These are phyloP conservation scores for Sphaerophoria rueppellii DNA, from an alignment of 2,888 invertebrate genomes.

Conservation along the genomic window DNA sequence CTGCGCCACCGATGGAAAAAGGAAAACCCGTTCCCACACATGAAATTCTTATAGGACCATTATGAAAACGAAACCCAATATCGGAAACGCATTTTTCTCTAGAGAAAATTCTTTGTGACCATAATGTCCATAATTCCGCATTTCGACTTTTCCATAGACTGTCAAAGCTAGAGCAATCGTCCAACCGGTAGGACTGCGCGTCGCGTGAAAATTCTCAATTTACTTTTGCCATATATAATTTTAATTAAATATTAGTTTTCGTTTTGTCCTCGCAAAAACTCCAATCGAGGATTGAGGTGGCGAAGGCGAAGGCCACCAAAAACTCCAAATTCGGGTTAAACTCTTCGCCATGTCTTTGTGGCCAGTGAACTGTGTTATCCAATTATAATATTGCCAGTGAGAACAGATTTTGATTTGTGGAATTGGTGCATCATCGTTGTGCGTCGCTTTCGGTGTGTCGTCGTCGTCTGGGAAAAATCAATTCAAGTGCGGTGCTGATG, in stretches of 20 bases:
- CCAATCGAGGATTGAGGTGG: background rate
- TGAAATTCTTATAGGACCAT: conserved; percentile 35
- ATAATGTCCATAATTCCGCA: conserved; percentile 32
- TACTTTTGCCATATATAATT: conserved; percentile 31
- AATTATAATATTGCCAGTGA: background rate
- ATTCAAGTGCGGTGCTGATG: conserved; percentile 53
- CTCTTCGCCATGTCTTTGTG: conserved; percentile 30
- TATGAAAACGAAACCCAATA: conserved; percentile 39
- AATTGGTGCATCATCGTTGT: conserved; percentile 3
- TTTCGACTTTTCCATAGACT: conserved; percentile 24
- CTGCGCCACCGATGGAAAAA: conserved; percentile 32
- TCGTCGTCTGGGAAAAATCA: conserved; percentile 66
- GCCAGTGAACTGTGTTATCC: no score
- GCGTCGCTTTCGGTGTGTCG: no score
- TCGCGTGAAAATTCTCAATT: conserved; percentile 49
- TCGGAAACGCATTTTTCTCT: conserved; percentile 30
- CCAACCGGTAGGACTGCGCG: conserved; percentile 47
- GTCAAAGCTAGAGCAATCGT: conserved; percentile 69
- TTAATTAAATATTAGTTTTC: conserved; percentile 34
- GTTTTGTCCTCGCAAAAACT: background rate
- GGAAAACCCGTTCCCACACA: conserved; percentile 25
- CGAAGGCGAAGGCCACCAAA: background rate
- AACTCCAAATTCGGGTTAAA: conserved; percentile 3
- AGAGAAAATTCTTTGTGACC: conserved; percentile 35
- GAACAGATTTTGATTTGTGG: conserved; percentile 15